Evolutionary conservation across 2,113 vertebrate genomes (phyloP).

Genomic region (Chloropsis cyanopogon): DNA sequence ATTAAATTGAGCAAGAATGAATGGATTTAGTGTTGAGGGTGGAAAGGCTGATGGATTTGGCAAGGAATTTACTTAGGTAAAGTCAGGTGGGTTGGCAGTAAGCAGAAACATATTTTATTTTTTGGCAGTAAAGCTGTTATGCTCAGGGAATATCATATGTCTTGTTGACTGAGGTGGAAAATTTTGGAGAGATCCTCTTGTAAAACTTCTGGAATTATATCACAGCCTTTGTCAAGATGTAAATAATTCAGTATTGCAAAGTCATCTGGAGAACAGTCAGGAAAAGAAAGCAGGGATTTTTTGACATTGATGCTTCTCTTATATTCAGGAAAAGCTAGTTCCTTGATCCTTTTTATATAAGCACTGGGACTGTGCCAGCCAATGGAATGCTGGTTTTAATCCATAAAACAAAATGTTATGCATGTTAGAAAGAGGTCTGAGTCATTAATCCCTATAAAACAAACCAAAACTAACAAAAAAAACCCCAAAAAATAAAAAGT

Average conservation of each 20-base stretch:
- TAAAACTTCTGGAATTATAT: slow-evolving; percentile 45
- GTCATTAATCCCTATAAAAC: not conserved
- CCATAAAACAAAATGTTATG: not conserved
- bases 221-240: slow-evolving; percentile 18
- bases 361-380: not conserved
- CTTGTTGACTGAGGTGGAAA: slow-evolving; percentile 50
- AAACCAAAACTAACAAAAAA: not conserved
- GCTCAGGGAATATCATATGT: slow-evolving; percentile 46
- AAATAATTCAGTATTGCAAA: slow-evolving; percentile 44
- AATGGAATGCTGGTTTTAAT: not conserved
- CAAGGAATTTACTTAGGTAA: slow-evolving; percentile 14
- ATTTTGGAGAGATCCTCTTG: slow-evolving; percentile 25
- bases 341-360: slow-evolving; percentile 2
- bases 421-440: not conserved
- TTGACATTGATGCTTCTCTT: not conserved
- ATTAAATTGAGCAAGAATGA: not conserved
- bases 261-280: not conserved
- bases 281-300: not conserved
- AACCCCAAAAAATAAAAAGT: too few species aligned
- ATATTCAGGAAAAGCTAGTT: not conserved
- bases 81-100: slow-evolving; percentile 31
- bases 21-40: not conserved
- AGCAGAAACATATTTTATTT: slow-evolving; percentile 44
- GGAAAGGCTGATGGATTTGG: slow-evolving; percentile 21
- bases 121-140: slow-evolving; percentile 32